phyloP scores from a whole-genome alignment of 2,888 invertebrate genomes.

The Ophraella communa region DNA sequence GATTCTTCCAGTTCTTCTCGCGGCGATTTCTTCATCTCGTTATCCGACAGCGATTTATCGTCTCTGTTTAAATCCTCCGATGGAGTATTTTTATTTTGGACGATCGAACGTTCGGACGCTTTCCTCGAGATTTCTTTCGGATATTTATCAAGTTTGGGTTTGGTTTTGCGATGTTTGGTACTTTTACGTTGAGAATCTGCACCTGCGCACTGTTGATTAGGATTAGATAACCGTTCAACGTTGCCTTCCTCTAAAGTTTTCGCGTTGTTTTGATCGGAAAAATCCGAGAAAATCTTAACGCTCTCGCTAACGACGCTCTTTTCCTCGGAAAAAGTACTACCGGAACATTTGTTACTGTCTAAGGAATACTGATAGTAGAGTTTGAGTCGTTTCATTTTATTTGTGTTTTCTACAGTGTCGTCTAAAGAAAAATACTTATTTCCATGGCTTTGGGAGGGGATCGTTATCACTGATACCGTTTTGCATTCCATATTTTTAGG shows the following conservation, averaged over 20 bases:
- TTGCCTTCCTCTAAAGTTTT: neutral
- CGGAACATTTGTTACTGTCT: constrained; percentile 24
- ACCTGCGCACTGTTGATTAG: neutral
- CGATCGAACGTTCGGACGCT: too few relatives aligned
- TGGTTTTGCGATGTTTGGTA: neutral
- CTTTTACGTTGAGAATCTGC: neutral
- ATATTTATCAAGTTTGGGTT: neutral
- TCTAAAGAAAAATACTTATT: constrained; percentile 16
- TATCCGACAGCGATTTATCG: neutral
- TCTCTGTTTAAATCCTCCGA: neutral
- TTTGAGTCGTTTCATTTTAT: constrained; percentile 39
- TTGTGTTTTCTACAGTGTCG: constrained; percentile 36
- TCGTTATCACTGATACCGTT: constrained; percentile 41
- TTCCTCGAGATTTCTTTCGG: neutral
- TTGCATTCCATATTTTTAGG: constrained; percentile 38
- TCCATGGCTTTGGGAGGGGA: constrained; percentile 33
- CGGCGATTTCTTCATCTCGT: neutral
- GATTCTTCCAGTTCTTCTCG: too few relatives aligned
- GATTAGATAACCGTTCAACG: neutral
- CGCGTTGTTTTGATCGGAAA: neutral
- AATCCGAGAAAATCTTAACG: constrained; percentile 26
- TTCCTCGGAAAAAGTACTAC: constrained; percentile 29
- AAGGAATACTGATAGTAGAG: constrained; percentile 42
- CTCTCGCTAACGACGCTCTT: constrained; percentile 40
- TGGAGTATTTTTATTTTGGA: neutral